Evolutionary conservation across 2,888 invertebrate species (phyloP).

Genomic region (Alcis repandata): DNA sequence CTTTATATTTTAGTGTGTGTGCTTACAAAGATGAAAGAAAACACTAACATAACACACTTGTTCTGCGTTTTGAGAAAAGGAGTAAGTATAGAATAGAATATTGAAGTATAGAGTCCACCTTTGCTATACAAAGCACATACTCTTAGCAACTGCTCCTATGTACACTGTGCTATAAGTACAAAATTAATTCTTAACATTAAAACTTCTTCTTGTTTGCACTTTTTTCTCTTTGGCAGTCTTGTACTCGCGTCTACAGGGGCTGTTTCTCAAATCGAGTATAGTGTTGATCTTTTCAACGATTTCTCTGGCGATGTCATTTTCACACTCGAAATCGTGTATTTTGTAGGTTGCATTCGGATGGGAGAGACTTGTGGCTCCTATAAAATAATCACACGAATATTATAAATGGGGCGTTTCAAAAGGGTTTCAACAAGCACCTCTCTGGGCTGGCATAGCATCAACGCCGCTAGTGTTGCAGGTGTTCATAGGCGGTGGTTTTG

Average conservation of each 20-base stretch:
- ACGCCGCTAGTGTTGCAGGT: too few species aligned
- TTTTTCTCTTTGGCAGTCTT: constrained; percentile 91
- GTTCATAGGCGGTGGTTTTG: too few species aligned
- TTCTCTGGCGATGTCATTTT: constrained; percentile 91
- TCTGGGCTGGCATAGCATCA: too few species aligned
- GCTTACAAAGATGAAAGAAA: too few species aligned
- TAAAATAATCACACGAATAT: constrained; percentile 33
- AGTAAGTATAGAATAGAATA: too few species aligned
- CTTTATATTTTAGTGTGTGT: too few species aligned
- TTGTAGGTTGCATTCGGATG: constrained; percentile 89
- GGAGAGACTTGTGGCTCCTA: constrained; percentile 70
- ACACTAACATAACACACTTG: too few species aligned
- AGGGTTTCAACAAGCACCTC: too few species aligned
- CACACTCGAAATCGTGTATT: constrained; percentile 95
- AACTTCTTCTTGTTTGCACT: constrained; percentile 87
- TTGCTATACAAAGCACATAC: too few species aligned
- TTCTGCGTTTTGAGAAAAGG: too few species aligned
- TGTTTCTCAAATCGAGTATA: constrained; percentile 93
- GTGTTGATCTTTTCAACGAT: constrained; percentile 95
- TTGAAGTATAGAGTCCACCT: too few species aligned
- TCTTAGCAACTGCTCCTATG: neutral
- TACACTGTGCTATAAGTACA: constrained; percentile 39
- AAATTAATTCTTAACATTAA: constrained; percentile 51
- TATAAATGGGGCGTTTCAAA: too few species aligned
- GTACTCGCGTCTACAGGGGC: constrained; percentile 93